A percentile compares a stretch with the other conserved stretches of the same genome.
Evolutionary conservation across 2,888 invertebrate genomes (phyloP).

Genomic region (Chrysotoxum bicinctum): DNA sequence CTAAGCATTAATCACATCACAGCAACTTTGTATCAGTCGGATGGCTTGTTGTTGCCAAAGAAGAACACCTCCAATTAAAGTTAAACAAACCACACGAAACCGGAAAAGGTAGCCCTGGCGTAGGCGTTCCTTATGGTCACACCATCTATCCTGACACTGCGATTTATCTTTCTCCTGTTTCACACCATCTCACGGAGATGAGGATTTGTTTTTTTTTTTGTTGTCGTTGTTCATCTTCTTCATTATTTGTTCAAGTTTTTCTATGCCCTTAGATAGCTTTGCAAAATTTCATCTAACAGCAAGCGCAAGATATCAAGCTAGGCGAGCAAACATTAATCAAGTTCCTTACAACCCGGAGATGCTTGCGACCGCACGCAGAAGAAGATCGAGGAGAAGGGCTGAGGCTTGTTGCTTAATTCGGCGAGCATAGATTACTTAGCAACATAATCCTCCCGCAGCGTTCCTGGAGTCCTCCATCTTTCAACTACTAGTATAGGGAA

Average conservation of each 20-base stretch:
- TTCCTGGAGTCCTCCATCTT: background rate
- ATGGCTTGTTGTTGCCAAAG: conserved; percentile 44
- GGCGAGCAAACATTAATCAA: conserved; percentile 63
- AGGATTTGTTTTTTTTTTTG: background rate
- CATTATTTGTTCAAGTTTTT: conserved; percentile 10
- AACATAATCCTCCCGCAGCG: conserved; percentile 55
- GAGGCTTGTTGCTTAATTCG: conserved; percentile 50
- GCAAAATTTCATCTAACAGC: conserved; percentile 64
- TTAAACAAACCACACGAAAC: conserved; percentile 66
- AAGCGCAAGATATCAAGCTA: conserved; percentile 54
- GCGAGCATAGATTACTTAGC: conserved; percentile 59
- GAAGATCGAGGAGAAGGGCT: background rate
- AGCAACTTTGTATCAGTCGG: conserved; percentile 15
- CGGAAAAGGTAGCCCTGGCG: conserved; percentile 69
- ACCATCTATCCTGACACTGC: conserved; percentile 63
- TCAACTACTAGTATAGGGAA: conserved; percentile 15
- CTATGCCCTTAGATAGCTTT: conserved; percentile 56
- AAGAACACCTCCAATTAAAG: conserved; percentile 62
- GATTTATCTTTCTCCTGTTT: conserved; percentile 64
- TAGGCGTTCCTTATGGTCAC: conserved; percentile 68
- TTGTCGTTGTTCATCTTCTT: background rate
- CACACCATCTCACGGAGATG: conserved; percentile 57
- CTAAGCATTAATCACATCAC: conserved; percentile 27
- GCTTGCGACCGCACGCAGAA: conserved; percentile 20
- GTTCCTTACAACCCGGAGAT: conserved; percentile 42